Evolutionary conservation across 1,140 invertebrate species (phyloP).

Genomic region (Limonius californicus): DNA sequence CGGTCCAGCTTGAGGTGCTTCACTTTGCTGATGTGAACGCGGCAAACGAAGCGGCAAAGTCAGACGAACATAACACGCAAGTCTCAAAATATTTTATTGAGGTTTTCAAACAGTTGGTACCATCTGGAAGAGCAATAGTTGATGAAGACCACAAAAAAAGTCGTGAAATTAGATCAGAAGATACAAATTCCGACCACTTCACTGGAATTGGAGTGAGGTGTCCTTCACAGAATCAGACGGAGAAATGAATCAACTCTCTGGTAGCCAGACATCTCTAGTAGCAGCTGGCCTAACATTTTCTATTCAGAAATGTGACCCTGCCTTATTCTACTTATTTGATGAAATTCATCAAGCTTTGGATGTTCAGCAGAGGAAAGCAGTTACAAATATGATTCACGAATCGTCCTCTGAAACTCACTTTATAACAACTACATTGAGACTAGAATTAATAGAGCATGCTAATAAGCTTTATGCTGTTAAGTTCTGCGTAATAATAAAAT

Average conservation of each 20-base stretch:
- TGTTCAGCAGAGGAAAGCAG: conserved; percentile 93
- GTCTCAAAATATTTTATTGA: conserved; percentile 98
- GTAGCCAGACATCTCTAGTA: conserved; percentile 98
- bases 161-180: conserved; percentile 55
- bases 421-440: conserved; percentile 98
- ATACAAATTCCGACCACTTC: conserved; percentile 74
- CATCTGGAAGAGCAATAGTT: conserved; percentile 87
- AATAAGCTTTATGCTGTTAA: conserved; percentile 99
- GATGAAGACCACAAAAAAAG: conserved; percentile 80
- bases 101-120: conserved; percentile 98
- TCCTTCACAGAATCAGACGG: conserved; percentile 86
- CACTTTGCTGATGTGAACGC: conserved; percentile 83
- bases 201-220: conserved; percentile 62
- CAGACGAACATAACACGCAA: too few species aligned
- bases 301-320: conserved; percentile 99
- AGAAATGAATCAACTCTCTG: conserved; percentile 98
- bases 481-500: too few species aligned
- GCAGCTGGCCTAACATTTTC: conserved; percentile 97
- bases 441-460: conserved; percentile 94
- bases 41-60: too few species aligned
- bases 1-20: conserved; percentile 83
- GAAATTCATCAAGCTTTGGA: conserved; percentile 98
- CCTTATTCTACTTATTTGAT: conserved; percentile 99
- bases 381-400: conserved; percentile 99
- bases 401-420: conserved; percentile 94